Percentiles rank a stretch among this genome's conserved stretches.
These are phyloP conservation scores for Mylabris phalerata DNA, from an alignment of 1,140 invertebrate genomes.

Conservation along the genomic window DNA sequence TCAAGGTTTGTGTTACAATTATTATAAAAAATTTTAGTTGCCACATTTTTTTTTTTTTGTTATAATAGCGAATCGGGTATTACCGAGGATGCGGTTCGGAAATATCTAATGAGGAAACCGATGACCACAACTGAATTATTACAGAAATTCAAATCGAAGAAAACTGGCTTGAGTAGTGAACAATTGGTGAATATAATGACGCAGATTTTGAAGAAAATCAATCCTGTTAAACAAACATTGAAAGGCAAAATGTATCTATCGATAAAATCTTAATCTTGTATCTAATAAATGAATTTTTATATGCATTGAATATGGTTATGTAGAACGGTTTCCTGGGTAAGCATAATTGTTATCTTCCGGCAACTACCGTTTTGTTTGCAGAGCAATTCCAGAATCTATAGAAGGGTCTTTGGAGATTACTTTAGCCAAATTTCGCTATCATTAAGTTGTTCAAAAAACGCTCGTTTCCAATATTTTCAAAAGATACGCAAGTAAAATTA, in stretches of 20 bases:
- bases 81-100: conserved; percentile 81
- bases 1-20: conserved; percentile 34
- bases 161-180: conserved; percentile 82
- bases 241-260: conserved; percentile 74
- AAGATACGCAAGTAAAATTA: too few relatives aligned
- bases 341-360: too few relatives aligned
- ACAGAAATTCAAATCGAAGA: conserved; percentile 93
- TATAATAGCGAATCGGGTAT: conserved; percentile 73
- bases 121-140: conserved; percentile 54
- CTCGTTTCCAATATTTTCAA: too few relatives aligned
- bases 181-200: conserved; percentile 89
- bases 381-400: too few relatives aligned
- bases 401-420: too few relatives aligned
- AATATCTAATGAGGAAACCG: conserved; percentile 87
- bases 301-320: too few relatives aligned
- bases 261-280: conserved; percentile 52
- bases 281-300: neutral
- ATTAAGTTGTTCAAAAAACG: too few relatives aligned
- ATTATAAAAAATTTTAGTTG: too few relatives aligned
- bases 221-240: conserved; percentile 86
- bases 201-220: conserved; percentile 89
- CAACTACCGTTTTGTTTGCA: too few relatives aligned
- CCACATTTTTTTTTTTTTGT: too few relatives aligned
- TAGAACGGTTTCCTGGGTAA: too few relatives aligned
- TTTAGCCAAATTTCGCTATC: too few relatives aligned